Conservation (phyloP, 2,113 vertebrate species). For the Callospermophilus lateralis region DNA sequence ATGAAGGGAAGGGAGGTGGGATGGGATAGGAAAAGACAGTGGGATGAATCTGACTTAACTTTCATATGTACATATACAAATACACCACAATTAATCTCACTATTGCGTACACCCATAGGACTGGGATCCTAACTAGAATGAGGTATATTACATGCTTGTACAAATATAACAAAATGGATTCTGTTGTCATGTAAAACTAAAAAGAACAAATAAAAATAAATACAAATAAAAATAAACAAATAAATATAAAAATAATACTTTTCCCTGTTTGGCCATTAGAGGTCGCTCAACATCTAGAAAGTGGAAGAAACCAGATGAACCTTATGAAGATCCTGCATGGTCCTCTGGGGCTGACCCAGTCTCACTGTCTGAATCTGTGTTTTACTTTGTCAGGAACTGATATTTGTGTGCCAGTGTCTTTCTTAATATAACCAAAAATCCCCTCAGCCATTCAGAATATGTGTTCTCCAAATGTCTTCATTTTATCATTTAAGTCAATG, state of each 20-base stretch:
- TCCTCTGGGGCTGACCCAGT: neutral
- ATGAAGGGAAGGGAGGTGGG: no score
- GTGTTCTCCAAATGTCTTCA: neutral
- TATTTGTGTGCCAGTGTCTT: neutral
- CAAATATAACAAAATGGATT: no score
- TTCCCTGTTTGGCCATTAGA: conserved; percentile 64
- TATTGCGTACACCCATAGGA: no score
- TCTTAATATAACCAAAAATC: rapidly evolving
- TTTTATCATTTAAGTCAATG: neutral
- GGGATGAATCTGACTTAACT: no score
- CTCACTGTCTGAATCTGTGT: neutral
- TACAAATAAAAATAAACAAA: neutral
- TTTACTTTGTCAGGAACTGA: neutral
- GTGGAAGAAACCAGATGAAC: neutral
- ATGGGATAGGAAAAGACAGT: no score
- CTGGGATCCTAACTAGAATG: no score
- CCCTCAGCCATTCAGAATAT: neutral
- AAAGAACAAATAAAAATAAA: no score
- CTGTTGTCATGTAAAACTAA: no score
- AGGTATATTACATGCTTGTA: no score
- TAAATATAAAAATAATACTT: neutral
- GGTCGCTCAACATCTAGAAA: conserved; percentile 63
- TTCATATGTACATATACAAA: no score
- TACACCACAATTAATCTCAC: no score
- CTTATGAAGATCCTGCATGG: neutral